Evolutionary conservation across 1,140 invertebrate species (phyloP), one percentile per base, ranked within the genome.

Genomic region (Melipona quadrifasciata): DNA sequence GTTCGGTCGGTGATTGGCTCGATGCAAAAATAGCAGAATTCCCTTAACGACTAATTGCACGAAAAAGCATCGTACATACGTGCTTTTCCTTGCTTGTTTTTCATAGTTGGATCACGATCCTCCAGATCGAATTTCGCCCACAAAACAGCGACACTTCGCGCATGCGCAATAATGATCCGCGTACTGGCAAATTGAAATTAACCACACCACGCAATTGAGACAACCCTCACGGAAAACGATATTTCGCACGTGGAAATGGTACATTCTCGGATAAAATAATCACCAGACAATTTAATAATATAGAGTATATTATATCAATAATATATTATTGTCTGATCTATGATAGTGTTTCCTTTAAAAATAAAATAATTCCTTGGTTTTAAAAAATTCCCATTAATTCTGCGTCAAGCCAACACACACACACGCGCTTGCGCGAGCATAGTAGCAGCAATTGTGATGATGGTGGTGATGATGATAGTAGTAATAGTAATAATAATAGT

Each of bases 241-340:
- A 8, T 72, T 19, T 14, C 19, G 6, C 17, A 27, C 61, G 11
- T 12, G 8, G 11, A 65, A 19, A 10, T 72, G 12, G 6, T 27
- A 47, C 47, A 8, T 10, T 3, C 14, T n/a, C 14, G 39, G 4
- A 53, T 51, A 51, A 12, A 34, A 64, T 34, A 55, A 71, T 64
- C 57, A 31, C 4, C 82, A 71, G 75, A 75, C 61, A 64, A 67
- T 55, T 64, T 71, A 80, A 74, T n/a, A n/a, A 70, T 71, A 64
- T 16, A 34, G n/a, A 47, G 10, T 47, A 8, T 47, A 47, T 47
- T 47, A 47, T 47, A 6, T 47, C 39, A 79, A 79, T 39, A 51
- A 65, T 75, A 75, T 75, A 51, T 88, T 47, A 72, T 77, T 77
- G 39, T 84, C 64, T 68, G 65, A 82, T 55, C 55, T 72, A 64